phyloP scores from a whole-genome alignment of 2,888 invertebrate species.

The Seladonia tumulorum region DNA sequence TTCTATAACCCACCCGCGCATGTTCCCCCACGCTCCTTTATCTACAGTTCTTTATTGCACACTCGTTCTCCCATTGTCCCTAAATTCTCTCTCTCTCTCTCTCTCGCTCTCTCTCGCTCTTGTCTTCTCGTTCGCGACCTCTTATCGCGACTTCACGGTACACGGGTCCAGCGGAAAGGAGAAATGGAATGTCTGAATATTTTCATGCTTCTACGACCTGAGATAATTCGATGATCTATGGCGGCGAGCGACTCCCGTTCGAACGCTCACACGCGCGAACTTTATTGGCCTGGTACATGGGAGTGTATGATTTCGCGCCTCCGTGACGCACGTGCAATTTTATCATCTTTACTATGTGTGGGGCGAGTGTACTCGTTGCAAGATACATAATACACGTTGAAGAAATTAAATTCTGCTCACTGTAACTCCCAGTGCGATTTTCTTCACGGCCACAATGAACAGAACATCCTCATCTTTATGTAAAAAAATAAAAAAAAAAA shows the following conservation, averaged over 20 bases:
- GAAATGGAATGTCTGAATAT: neutral
- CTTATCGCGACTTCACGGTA: neutral
- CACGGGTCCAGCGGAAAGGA: neutral
- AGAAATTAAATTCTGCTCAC: neutral
- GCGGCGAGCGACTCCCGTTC: neutral
- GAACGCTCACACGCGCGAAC: neutral
- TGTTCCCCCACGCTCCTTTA: neutral
- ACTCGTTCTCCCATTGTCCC: neutral
- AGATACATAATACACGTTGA: neutral
- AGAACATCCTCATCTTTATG: too few relatives aligned
- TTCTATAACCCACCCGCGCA: neutral
- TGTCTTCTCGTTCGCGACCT: neutral
- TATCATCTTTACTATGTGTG: neutral
- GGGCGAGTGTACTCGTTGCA: neutral
- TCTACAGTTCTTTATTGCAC: slow-evolving; percentile 1
- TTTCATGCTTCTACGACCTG: neutral
- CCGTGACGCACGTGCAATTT: neutral
- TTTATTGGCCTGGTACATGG: neutral
- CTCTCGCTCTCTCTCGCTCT: neutral
- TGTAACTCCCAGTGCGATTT: neutral
- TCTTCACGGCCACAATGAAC: too few relatives aligned
- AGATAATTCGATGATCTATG: neutral
- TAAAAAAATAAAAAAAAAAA: too few relatives aligned
- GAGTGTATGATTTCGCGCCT: neutral
- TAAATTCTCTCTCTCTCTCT: neutral